A percentile compares a stretch with the other conserved stretches of the same genome.
Conservation (phyloP, 1,140 invertebrate species). For the Zophobas atratus region DNA sequence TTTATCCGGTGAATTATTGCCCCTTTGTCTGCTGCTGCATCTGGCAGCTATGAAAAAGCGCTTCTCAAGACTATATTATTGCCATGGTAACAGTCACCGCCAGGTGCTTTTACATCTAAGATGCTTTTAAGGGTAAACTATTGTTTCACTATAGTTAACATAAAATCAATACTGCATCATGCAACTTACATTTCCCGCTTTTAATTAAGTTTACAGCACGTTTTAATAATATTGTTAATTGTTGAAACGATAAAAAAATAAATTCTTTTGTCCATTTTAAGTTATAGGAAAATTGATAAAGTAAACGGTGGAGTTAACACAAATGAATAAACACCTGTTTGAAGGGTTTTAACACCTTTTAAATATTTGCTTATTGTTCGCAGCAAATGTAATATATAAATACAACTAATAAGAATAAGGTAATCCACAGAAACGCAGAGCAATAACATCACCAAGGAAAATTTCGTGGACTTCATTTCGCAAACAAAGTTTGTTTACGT, state of each 20-base stretch:
- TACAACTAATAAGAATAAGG: too few species aligned
- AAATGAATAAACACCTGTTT: constrained; percentile 9
- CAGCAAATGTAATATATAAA: background rate
- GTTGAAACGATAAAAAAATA: background rate
- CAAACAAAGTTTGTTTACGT: too few species aligned
- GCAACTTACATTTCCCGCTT: background rate
- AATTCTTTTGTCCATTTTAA: too few species aligned
- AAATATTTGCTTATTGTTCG: background rate
- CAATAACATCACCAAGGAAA: too few species aligned
- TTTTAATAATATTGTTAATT: background rate
- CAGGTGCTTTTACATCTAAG: background rate
- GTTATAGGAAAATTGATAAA: too few species aligned
- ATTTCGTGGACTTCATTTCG: too few species aligned
- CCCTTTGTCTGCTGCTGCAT: background rate
- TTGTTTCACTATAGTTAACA: constrained; percentile 21
- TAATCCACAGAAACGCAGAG: too few species aligned
- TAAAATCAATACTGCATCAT: constrained; percentile 20
- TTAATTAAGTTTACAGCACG: background rate
- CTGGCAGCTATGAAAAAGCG: background rate
- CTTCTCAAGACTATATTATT: background rate
- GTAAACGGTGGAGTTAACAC: too few species aligned
- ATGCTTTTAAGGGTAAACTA: constrained; percentile 9
- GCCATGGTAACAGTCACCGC: constrained; percentile 14
- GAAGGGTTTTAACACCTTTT: constrained; percentile 6
- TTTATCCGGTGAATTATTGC: constrained; percentile 9